A percentile compares a stretch with the other conserved stretches of the same genome.
These are phyloP conservation scores for Tachina grossa DNA, from an alignment of 2,888 invertebrate species.

Conservation along the genomic window DNA sequence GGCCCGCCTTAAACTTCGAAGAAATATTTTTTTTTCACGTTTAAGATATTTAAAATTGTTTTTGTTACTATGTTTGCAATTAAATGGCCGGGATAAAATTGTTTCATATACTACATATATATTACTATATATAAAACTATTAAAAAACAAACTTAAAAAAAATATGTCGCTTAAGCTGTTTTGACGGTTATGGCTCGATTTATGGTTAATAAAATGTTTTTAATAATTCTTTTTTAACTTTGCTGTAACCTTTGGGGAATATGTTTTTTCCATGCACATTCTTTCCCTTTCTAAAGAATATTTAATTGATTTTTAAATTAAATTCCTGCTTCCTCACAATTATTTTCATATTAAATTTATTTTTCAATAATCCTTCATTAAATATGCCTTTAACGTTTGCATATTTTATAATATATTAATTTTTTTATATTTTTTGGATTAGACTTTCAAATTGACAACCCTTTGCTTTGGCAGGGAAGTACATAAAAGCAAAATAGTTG, in stretches of 20 bases:
- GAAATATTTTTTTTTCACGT: too few species aligned
- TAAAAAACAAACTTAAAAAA: too few species aligned
- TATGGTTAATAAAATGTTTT: too few species aligned
- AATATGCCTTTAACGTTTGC: slow-evolving; percentile 54
- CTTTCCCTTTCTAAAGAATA: background rate
- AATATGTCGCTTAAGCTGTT: too few species aligned
- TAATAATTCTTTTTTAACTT: background rate
- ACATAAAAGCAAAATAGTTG: background rate
- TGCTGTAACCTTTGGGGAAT: background rate
- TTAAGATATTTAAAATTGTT: too few species aligned
- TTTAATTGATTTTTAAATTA: slow-evolving; percentile 30
- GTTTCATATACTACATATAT: too few species aligned
- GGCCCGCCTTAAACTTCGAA: too few species aligned
- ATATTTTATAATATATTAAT: slow-evolving; percentile 13
- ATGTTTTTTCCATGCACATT: background rate
- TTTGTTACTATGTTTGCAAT: too few species aligned
- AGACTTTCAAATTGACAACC: slow-evolving; percentile 39
- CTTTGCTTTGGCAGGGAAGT: background rate
- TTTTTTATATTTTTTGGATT: background rate
- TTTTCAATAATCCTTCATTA: slow-evolving; percentile 31
- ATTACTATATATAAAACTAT: too few species aligned
- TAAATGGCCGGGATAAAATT: too few species aligned
- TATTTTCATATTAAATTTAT: too few species aligned
- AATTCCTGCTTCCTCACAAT: background rate
- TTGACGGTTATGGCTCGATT: too few species aligned